phyloP scores from a whole-genome alignment of 2,113 vertebrate genomes.

The Actenoides lindsayi region DNA sequence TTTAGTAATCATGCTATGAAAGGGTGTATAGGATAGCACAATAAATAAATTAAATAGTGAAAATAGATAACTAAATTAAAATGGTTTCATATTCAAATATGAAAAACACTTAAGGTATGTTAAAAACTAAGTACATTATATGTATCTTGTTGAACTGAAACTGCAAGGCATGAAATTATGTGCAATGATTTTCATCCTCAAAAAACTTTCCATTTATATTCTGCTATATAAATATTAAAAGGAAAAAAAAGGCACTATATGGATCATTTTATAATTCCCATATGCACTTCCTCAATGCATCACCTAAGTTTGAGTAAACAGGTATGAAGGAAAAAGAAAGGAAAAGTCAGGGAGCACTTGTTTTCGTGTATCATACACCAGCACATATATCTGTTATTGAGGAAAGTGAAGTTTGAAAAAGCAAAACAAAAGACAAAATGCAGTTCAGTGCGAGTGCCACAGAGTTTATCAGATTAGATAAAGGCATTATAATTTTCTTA shows the following conservation, averaged over 20 bases:
- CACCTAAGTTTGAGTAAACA: neutral
- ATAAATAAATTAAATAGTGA: neutral
- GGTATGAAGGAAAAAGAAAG: neutral
- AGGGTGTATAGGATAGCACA: neutral
- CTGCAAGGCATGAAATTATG: neutral
- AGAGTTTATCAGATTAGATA: neutral
- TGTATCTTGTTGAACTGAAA: neutral
- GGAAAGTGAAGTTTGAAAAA: neutral
- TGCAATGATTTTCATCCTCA: neutral
- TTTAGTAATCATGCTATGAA: neutral
- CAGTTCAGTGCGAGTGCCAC: neutral
- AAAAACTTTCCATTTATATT: neutral
- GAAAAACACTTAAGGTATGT: neutral
- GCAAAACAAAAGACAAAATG: neutral
- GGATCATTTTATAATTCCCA: neutral
- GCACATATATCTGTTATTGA: neutral
- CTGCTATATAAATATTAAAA: neutral
- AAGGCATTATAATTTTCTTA: neutral
- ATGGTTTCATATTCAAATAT: neutral
- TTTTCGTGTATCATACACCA: neutral
- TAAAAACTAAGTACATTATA: neutral
- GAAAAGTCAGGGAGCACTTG: neutral
- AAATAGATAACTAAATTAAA: neutral
- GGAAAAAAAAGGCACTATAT: neutral
- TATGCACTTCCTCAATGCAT: neutral